phyloP scores from a whole-genome alignment of 1,140 invertebrate species.

The Brachionus koreanus region DNA sequence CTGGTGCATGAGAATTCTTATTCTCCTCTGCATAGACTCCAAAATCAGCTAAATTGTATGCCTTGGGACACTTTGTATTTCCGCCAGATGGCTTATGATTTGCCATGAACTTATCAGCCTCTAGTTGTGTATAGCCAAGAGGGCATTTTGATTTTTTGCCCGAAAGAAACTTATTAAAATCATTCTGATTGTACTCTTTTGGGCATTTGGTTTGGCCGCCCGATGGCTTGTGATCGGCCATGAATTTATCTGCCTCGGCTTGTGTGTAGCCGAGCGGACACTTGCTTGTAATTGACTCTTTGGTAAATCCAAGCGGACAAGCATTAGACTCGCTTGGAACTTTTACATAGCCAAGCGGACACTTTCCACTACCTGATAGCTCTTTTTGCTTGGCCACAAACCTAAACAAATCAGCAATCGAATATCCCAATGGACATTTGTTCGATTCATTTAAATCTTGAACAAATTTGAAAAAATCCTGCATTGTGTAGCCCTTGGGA shows the following conservation, averaged over 20 bases:
- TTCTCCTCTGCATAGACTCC: background rate
- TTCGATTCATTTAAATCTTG: background rate
- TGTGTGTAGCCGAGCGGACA: background rate
- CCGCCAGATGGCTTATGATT: background rate
- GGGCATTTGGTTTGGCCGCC: background rate
- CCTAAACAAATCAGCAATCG: background rate
- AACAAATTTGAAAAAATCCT: background rate
- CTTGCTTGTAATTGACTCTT: background rate
- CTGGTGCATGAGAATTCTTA: background rate
- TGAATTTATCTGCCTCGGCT: background rate
- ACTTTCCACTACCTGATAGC: background rate
- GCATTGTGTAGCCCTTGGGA: background rate
- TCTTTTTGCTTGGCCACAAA: background rate
- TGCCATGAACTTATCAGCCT: background rate
- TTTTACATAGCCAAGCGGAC: background rate
- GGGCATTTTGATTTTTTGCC: conserved; percentile 9
- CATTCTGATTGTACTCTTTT: background rate
- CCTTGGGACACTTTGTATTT: background rate
- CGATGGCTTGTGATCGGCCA: background rate
- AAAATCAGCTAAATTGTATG: background rate
- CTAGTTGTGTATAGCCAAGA: background rate
- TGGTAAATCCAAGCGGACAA: background rate
- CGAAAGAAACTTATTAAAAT: background rate
- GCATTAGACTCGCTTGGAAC: background rate
- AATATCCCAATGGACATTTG: conserved; percentile 13